Base-by-base conservation (phyloP, 2,113 vertebrate species). In the Geothlypis trichas region DNA sequence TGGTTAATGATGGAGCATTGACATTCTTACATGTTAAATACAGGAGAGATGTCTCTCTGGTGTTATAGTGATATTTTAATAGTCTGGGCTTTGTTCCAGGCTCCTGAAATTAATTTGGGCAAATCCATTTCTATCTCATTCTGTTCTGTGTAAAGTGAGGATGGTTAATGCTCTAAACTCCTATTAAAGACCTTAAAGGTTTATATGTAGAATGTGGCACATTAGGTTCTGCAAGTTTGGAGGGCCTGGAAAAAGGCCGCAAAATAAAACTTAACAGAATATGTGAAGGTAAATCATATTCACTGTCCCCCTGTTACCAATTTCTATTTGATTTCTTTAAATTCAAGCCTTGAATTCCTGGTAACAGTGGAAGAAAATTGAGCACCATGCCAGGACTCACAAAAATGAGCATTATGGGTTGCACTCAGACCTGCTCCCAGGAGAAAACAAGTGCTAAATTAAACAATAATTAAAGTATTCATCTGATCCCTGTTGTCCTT, bases 91-190 rank as follows among this genome's bases (percentile, higher is more conserved):
- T 66, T 33, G 31, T 80, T 87, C 79, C 79, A 95, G 57, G 35
- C 83, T 95, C 39, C 76, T 82, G 76, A 77, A 86, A 66, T 89
- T 18, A 77, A 80, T 77, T 81, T 92, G 79, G 51, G n/a, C 63
- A 84, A 59, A 86, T 81, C 30, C 39, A 46, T 69, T 75, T 78
- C 10, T 63, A n/a, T 79, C 67, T 86, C 46, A 15, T 59, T 42
- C 54, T 33, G 0, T 35, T 62, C 2, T 33, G 58, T 83, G 55
- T 58, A 62, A 69, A 92, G 41, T 21, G n/a, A 76, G 46, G 37
- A 19, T 39, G 27, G 42, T 49, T 28, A 23, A 73, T 5, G 1
- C 66, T 62, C 39, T 18, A 20, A 80, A 61, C 15, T 46, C 17
- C 18, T 24, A 21, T 18, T 24, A 21, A 44, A 63, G 8, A 35